Evolutionary conservation across 2,797 vertebrate genomes (phyloP).

Genomic region (Perodicticus potto): DNA sequence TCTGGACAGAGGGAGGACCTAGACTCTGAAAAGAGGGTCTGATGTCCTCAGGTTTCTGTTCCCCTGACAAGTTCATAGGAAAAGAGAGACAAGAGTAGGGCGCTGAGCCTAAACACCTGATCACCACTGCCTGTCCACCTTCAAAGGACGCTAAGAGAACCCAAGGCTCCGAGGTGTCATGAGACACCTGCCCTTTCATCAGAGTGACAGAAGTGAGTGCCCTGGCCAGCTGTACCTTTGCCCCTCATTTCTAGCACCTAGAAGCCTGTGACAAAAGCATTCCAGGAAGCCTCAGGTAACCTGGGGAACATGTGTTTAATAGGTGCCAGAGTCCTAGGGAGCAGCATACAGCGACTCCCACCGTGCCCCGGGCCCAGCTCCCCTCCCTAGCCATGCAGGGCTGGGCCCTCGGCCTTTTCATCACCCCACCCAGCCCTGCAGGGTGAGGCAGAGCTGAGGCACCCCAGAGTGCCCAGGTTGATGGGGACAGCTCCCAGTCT

Average conservation of each 20-base stretch:
- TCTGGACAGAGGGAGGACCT: fast-evolving
- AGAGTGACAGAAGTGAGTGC: not conserved
- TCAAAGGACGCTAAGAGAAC: not conserved
- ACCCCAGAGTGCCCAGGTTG: not conserved
- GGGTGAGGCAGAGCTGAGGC: not conserved
- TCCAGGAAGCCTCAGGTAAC: not conserved
- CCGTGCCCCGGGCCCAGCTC: fast-evolving
- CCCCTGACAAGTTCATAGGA: not conserved
- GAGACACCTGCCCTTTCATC: fast-evolving
- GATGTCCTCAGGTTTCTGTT: not conserved
- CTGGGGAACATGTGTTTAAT: not conserved
- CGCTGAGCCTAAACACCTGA: not conserved
- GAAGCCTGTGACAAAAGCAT: not conserved
- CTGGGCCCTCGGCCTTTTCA: not conserved
- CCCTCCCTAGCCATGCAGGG: no score
- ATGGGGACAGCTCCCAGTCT: not conserved
- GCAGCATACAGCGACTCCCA: not conserved
- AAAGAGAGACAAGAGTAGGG: no score
- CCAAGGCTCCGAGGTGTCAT: fast-evolving
- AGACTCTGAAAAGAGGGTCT: not conserved
- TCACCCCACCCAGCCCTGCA: fast-evolving
- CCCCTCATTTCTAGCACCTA: not conserved
- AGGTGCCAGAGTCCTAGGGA: not conserved
- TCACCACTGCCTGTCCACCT: not conserved
- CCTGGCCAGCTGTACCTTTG: fast-evolving